A percentile compares a stretch with the other conserved stretches of the same genome.
phyloP scores from a whole-genome alignment of 2,113 vertebrate species.

The Symphodus melops region DNA sequence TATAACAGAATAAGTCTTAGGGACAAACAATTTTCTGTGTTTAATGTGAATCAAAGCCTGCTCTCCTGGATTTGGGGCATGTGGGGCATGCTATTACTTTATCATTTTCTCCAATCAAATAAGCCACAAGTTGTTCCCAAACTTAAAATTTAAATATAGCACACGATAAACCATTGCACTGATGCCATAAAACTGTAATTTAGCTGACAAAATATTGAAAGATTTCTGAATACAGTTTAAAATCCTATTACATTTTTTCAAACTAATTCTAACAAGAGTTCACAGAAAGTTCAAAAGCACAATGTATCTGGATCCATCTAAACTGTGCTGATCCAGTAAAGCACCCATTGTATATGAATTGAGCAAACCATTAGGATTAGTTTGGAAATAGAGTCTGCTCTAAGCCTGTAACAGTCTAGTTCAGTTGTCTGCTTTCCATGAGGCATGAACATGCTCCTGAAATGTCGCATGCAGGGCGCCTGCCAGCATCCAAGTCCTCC shows the following conservation, averaged over 20 bases:
- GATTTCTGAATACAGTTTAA: too few relatives aligned
- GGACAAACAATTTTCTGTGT: too few relatives aligned
- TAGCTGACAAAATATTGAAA: too few relatives aligned
- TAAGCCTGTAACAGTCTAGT: conserved; percentile 21
- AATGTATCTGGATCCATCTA: conserved; percentile 7
- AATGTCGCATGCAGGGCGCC: conserved; percentile 21
- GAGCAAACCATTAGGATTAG: conserved; percentile 25
- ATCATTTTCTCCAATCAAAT: too few relatives aligned
- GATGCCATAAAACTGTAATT: neutral
- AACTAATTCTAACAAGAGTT: neutral
- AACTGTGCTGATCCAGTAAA: conserved; percentile 17
- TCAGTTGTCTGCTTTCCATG: conserved; percentile 12
- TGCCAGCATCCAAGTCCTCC: conserved; percentile 56
- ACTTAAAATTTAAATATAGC: too few relatives aligned
- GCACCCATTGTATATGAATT: conserved; percentile 14
- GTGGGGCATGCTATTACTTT: too few relatives aligned
- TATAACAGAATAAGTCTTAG: too few relatives aligned
- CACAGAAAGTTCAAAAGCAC: conserved; percentile 25
- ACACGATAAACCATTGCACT: too few relatives aligned
- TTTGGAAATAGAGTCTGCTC: conserved; percentile 25
- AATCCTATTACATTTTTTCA: neutral
- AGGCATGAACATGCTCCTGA: conserved; percentile 20
- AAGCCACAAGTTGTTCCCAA: too few relatives aligned
- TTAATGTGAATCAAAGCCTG: too few relatives aligned
- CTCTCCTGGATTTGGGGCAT: too few relatives aligned